Conservation (phyloP, 2,888 invertebrate genomes). For the Digitonthophagus gazella region DNA sequence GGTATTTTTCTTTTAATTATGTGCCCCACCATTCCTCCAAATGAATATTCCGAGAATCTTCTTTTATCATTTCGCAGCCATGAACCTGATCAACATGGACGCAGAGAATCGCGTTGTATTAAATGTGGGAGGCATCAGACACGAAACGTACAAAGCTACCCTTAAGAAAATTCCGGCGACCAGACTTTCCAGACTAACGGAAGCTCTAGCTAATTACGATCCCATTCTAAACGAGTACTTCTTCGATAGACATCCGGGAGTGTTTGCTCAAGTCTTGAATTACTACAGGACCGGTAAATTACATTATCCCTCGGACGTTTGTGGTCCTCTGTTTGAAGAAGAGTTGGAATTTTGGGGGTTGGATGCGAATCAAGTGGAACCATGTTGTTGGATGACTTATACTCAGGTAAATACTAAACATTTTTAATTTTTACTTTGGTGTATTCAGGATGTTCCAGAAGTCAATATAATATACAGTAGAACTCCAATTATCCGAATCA, state of each 20-base stretch:
- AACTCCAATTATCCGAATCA: too few species aligned
- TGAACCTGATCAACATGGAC: constrained; percentile 93
- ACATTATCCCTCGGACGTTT: constrained; percentile 98
- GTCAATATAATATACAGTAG: too few species aligned
- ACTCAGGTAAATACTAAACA: constrained; percentile 68
- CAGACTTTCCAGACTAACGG: constrained; percentile 87
- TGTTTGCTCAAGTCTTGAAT: constrained; percentile 94
- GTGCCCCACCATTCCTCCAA: not conserved
- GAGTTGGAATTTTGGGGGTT: constrained; percentile 99
- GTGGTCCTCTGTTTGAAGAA: constrained; percentile 98
- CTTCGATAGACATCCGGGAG: constrained; percentile 97
- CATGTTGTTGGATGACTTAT: constrained; percentile 99
- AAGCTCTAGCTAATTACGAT: constrained; percentile 98
- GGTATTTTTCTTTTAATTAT: not conserved
- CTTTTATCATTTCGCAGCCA: constrained; percentile 54
- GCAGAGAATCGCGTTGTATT: constrained; percentile 98
- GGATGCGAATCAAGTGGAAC: constrained; percentile 98
- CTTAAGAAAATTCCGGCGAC: constrained; percentile 97
- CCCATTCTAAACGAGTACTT: constrained; percentile 99
- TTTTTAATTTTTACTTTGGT: too few species aligned
- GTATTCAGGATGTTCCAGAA: too few species aligned
- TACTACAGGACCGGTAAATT: constrained; percentile 98
- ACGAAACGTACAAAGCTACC: constrained; percentile 95
- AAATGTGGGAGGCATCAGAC: constrained; percentile 97
- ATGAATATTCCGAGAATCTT: too few species aligned